Evolutionary conservation across 2,888 invertebrate species (phyloP).

Genomic region (Habrosyne pyritoides): DNA sequence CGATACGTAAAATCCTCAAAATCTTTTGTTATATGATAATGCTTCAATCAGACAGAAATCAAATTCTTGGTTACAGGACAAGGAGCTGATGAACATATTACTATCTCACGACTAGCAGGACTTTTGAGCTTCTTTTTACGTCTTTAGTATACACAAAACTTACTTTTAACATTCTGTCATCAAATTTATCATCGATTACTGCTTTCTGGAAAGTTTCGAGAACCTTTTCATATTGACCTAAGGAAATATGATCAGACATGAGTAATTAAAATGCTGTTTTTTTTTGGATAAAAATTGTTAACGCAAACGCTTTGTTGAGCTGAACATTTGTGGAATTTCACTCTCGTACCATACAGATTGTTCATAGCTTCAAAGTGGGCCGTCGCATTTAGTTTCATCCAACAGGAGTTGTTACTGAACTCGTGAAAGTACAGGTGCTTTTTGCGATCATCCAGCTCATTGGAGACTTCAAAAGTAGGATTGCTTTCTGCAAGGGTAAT

Average conservation of each 20-base stretch:
- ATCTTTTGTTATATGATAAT: too few species aligned
- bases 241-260: too few species aligned
- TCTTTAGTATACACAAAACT: slow-evolving; percentile 19
- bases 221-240: slow-evolving; percentile 38
- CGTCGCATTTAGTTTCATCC: slow-evolving; percentile 44
- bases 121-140: background rate
- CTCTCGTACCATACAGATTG: slow-evolving; percentile 46
- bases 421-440: background rate
- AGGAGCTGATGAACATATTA: too few species aligned
- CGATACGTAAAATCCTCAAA: too few species aligned
- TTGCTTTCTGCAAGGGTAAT: background rate
- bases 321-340: background rate
- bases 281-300: too few species aligned
- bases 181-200: slow-evolving; percentile 34
- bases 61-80: too few species aligned
- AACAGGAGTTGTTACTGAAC: slow-evolving; percentile 33
- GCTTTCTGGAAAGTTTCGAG: slow-evolving; percentile 34
- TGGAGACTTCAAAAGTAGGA: background rate
- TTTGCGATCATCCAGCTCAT: background rate
- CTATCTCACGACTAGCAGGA: too few species aligned
- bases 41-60: too few species aligned
- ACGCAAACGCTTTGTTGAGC: too few species aligned
- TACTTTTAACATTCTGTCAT: slow-evolving; percentile 48
- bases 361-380: slow-evolving; percentile 44
- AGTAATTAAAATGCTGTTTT: too few species aligned